Evolutionary conservation across 2,113 vertebrate species (phyloP).

Genomic region (Larimichthys polyactis): DNA sequence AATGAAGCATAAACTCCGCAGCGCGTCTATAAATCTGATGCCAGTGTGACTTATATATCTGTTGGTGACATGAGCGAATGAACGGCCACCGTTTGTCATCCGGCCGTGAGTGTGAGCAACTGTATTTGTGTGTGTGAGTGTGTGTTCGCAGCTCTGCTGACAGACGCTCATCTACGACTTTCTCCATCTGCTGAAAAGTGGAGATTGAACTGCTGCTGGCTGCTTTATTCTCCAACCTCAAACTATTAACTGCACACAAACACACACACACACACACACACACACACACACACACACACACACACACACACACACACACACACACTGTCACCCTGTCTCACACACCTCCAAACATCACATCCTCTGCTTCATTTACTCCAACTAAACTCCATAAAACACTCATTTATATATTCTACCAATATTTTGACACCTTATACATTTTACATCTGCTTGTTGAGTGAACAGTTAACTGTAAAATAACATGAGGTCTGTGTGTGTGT

Average conservation of each 20-base stretch:
- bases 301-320: background rate
- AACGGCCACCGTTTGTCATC: conserved; percentile 60
- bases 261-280: background rate
- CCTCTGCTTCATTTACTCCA: conserved; percentile 14
- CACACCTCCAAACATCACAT: conserved; percentile 16
- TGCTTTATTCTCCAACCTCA: conserved; percentile 24
- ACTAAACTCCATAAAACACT: background rate
- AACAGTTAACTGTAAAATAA: background rate
- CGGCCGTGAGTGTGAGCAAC: background rate
- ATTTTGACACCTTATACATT: background rate
- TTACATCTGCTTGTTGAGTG: background rate
- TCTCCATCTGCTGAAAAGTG: conserved; percentile 26
- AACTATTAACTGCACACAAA: conserved; percentile 10
- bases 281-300: background rate
- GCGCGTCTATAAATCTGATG: conserved; percentile 78
- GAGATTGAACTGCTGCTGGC: background rate
- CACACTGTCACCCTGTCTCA: background rate
- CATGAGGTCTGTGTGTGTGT: background rate
- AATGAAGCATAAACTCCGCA: conserved; percentile 72
- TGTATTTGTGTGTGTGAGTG: conserved; percentile 5
- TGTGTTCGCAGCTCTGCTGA: conserved; percentile 37
- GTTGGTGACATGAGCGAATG: conserved; percentile 71
- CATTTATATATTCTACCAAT: background rate
- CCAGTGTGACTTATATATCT: conserved; percentile 67
- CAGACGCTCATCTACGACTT: conserved; percentile 25